These are phyloP conservation scores for Camponotus vicinus DNA, from an alignment of 1,140 invertebrate species.

Conservation along the genomic window DNA sequence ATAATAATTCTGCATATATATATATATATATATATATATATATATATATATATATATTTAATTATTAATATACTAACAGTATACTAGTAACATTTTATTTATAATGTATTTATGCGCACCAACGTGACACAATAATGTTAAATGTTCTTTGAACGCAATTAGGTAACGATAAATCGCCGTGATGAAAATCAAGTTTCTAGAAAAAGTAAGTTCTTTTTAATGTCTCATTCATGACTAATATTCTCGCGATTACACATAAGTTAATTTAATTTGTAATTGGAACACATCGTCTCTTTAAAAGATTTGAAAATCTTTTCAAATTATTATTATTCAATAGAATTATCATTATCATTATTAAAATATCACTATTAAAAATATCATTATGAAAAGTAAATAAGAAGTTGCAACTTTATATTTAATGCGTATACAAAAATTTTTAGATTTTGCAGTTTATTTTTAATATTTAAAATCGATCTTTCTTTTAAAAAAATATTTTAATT, in stretches of 20 bases:
- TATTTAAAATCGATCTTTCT: too few species aligned
- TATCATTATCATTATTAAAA: background rate
- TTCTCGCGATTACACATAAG: background rate
- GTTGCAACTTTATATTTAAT: background rate
- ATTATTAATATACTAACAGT: too few species aligned
- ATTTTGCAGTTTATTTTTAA: too few species aligned
- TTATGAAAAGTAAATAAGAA: background rate
- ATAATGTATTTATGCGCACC: background rate
- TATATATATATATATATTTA: too few species aligned
- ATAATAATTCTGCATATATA: too few species aligned
- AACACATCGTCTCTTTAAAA: background rate
- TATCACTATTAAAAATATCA: background rate
- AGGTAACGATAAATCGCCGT: constrained; percentile 23
- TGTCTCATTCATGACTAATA: constrained; percentile 27
- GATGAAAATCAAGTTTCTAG: constrained; percentile 30
- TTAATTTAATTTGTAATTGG: constrained; percentile 4
- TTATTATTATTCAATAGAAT: background rate
- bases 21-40: too few species aligned
- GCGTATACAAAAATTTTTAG: too few species aligned
- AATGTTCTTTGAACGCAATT: constrained; percentile 7
- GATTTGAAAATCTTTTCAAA: background rate
- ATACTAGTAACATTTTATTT: constrained; percentile 10
- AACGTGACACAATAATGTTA: background rate
- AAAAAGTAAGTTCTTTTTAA: constrained; percentile 22
- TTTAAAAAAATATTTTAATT: too few species aligned